Percentiles rank a stretch among this genome's conserved stretches.
Evolutionary conservation across 2,113 vertebrate genomes (phyloP).

Genomic region (Crotalus viridis): DNA sequence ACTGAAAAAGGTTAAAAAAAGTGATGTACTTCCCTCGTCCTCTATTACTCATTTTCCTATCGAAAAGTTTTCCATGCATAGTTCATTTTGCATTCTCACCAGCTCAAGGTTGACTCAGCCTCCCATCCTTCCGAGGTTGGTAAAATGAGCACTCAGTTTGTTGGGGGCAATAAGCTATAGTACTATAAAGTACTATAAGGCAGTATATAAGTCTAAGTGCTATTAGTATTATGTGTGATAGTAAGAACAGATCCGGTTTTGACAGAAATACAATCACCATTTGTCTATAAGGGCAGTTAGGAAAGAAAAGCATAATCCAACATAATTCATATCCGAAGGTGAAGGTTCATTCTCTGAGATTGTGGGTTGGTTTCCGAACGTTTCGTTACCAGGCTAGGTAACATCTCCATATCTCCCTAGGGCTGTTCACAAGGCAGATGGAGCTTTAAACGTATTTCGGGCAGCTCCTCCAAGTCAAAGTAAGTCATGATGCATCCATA

Average conservation of each 20-base stretch:
- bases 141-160: neutral
- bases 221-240: neutral
- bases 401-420: neutral
- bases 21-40: neutral
- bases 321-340: too few relatives aligned
- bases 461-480: slow-evolving; percentile 14
- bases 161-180: neutral
- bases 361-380: too few relatives aligned
- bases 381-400: too few relatives aligned
- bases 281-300: neutral
- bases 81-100: neutral
- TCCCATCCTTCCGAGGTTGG: neutral
- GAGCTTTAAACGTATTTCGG: neutral
- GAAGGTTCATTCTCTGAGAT: too few relatives aligned
- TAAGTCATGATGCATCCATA: slow-evolving; percentile 21
- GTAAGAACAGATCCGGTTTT: neutral
- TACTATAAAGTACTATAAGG: neutral
- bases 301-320: neutral
- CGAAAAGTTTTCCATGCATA: neutral
- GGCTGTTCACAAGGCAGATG: neutral
- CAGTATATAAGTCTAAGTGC: neutral
- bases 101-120: neutral
- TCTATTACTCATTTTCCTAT: neutral
- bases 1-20: neutral
- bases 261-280: neutral